These are phyloP conservation scores for Tenrec ecaudatus DNA, from an alignment of 2,113 vertebrate genomes.

Conservation along the genomic window DNA sequence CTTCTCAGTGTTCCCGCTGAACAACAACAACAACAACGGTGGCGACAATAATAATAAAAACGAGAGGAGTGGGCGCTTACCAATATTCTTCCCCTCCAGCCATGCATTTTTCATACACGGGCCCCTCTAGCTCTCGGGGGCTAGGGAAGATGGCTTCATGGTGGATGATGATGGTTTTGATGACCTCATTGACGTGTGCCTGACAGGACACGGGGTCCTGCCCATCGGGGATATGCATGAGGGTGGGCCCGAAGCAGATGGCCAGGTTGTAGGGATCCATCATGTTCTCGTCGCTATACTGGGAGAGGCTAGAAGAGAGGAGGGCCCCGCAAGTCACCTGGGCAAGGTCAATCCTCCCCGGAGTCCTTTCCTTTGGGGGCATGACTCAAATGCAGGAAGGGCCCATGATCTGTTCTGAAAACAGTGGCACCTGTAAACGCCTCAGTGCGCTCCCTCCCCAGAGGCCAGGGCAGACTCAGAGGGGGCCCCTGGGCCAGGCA, in stretches of 20 bases:
- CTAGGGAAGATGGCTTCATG: conserved; percentile 97
- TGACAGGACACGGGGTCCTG: conserved; percentile 98
- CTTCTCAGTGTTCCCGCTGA: not conserved
- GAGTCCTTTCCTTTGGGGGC: not conserved
- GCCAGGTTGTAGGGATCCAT: conserved; percentile 99
- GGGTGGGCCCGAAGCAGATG: conserved; percentile 98
- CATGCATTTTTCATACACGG: conserved; percentile 99
- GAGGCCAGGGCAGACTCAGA: not conserved
- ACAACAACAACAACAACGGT: not conserved
- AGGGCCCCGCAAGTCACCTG: conserved; percentile 32
- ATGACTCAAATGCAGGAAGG: conserved; percentile 10
- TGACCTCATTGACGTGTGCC: conserved; percentile 98
- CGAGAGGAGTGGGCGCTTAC: conserved; percentile 86
- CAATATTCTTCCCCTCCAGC: conserved; percentile 98
- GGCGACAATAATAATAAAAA: not conserved
- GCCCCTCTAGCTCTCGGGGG: conserved; percentile 95
- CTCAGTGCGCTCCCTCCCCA: conserved; percentile 27
- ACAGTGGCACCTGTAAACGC: not conserved
- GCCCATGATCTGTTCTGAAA: not conserved
- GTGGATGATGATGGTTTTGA: conserved; percentile 97
- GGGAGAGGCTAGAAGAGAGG: conserved; percentile 91
- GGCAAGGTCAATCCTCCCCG: conserved; percentile 4
- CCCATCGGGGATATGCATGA: conserved; percentile 98
- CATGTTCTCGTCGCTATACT: conserved; percentile 99
- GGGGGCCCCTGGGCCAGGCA: not conserved